Base-by-base conservation (phyloP, 2,113 vertebrate genomes). In the Mugil cephalus region DNA sequence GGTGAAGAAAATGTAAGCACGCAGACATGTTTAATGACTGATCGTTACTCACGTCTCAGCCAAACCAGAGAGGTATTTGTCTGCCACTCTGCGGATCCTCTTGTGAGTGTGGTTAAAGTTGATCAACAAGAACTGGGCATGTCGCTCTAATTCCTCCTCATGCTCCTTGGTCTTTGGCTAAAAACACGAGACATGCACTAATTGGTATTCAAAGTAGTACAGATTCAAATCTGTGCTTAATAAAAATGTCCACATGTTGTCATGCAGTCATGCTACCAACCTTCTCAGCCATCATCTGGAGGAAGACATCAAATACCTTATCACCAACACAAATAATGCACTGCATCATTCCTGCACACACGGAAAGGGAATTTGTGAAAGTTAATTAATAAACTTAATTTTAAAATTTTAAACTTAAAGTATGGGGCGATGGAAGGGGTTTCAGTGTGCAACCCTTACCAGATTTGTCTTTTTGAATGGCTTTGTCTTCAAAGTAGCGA, bases 71-170 rank as follows among this genome's bases (percentile, higher is more conserved):
- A 99, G 94, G 58, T 99, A 99, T 88, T 98, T 99, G 92, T 99
- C 98, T 0, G 98, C 97, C 38, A 99, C 97, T 81, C 98, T 94
- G 68, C 98, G 94, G 72, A 99, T 98, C 82, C 97, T 95, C 90
- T 99, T 99, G 91, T 99, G 98, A 65, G 96, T 98, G 80, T 99
- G 98, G 86, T 99, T 99, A 80, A 99, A 99, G 90, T 98, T 99
- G 79, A 99, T 93, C 84, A 99, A 82, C 47, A 99, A 82, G 68
- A 99, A 99, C 60, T 99, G 96, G 19, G 97, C 98, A 0, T 99
- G 98, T 8, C 95, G 94, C 79, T 99, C 98, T 45, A 99, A 88
- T 80, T 99, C 98, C 40, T 98, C 95, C 64, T 99, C 98, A 0
- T 99, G 97, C 82, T 95, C 97, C 92, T 97, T 99, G 18, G 97